These are phyloP conservation scores for Tetraodon nigroviridis DNA, from an alignment of 2,113 vertebrate genomes.

Conservation along the genomic window DNA sequence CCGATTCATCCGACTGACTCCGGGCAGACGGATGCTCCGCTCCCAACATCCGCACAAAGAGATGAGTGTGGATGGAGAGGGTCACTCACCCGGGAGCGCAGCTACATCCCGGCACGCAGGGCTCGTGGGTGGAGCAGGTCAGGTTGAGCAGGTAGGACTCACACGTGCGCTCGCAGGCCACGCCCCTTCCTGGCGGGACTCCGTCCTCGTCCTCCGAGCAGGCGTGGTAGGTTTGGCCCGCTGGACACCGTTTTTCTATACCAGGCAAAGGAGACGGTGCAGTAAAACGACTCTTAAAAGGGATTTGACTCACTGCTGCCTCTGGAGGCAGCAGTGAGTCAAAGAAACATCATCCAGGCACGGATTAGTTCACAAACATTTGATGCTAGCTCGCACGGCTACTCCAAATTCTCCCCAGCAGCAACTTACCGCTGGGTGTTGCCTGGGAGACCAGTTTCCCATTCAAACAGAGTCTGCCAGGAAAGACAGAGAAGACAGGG, in stretches of 20 bases:
- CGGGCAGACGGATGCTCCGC: neutral
- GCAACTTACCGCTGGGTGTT: slow-evolving; percentile 69
- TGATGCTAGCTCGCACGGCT: neutral
- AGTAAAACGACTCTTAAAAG: no score
- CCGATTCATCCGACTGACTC: no score
- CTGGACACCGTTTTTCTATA: slow-evolving; percentile 77
- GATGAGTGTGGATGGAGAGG: no score
- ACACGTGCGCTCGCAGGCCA: slow-evolving; percentile 83
- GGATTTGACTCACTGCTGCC: no score
- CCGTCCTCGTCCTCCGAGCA: slow-evolving; percentile 74
- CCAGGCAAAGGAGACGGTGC: neutral
- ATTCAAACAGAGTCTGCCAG: slow-evolving; percentile 82
- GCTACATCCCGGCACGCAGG: slow-evolving; percentile 86
- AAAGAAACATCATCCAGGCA: no score
- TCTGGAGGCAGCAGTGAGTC: no score
- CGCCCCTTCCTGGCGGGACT: slow-evolving; percentile 66
- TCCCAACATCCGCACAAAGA: no score
- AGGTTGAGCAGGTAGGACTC: slow-evolving; percentile 91
- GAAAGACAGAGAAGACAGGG: slow-evolving; percentile 11
- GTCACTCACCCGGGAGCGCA: slow-evolving; percentile 85
- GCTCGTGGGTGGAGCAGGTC: slow-evolving; percentile 78
- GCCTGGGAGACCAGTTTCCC: slow-evolving; percentile 85
- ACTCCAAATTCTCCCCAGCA: neutral
- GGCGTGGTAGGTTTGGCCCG: slow-evolving; percentile 84
- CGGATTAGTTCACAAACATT: no score